Percentiles rank a stretch among this genome's conserved stretches.
Conservation (phyloP, 2,888 invertebrate genomes). For the Lypha dubia region DNA sequence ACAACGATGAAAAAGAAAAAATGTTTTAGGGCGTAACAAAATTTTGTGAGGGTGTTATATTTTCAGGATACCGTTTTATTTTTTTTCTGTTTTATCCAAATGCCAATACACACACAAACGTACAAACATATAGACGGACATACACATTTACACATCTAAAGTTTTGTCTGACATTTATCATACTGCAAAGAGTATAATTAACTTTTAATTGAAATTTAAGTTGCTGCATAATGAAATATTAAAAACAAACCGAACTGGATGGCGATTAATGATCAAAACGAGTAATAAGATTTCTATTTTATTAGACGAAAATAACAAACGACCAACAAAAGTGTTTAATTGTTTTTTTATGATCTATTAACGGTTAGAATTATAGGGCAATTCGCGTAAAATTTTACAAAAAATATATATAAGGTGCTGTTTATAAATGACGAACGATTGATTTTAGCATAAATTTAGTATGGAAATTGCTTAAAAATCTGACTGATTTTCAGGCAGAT, state of each 20-base stretch:
- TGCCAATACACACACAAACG: background rate
- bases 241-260: too few species aligned
- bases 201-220: constrained; percentile 35
- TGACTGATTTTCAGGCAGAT: too few species aligned
- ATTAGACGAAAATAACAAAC: constrained; percentile 8
- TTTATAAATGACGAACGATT: too few species aligned
- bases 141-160: background rate
- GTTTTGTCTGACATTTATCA: constrained; percentile 36
- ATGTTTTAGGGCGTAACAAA: background rate
- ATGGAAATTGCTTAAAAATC: too few species aligned
- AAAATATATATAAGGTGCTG: too few species aligned
- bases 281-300: constrained; percentile 13
- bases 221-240: constrained; percentile 41
- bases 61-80: background rate
- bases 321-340: background rate
- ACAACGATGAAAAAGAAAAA: constrained; percentile 15
- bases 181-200: constrained; percentile 28
- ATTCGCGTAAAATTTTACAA: too few species aligned
- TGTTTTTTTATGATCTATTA: constrained; percentile 18
- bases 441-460: too few species aligned
- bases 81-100: background rate
- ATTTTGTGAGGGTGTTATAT: background rate
- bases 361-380: background rate
- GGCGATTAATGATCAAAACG: constrained; percentile 24
- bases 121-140: too few species aligned